Base-by-base conservation (phyloP, 2,113 vertebrate species). In the Pangasianodon hypophthalmus region DNA sequence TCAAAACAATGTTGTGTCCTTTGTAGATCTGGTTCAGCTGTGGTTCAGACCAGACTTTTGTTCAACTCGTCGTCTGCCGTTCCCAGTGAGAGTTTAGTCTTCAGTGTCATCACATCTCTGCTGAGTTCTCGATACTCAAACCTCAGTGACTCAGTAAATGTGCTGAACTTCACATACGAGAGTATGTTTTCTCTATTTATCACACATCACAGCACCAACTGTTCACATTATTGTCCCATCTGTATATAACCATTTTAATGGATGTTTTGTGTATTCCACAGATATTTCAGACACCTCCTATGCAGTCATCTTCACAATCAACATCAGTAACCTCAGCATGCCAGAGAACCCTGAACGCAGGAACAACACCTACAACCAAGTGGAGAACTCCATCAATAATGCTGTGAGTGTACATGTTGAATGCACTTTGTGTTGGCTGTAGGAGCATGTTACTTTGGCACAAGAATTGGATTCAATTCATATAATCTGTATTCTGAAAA, bases 41-140 rank as follows among this genome's bases (percentile, higher is more conserved):
- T 87, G 26, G 62, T 91, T 14, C 41, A n/a, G 6, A 69, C 56
- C 58, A 84, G 4, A 32, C 37, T 91, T 24, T 19, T 21, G 4
- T 91, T 91, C 54, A 89, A 56, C 88, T 87, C 67, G 3, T 91
- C 50, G 19, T 62, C 64, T 84, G 46, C 67, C 16, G n/a, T 84
- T 52, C 90, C 84, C 77, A 87, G 84, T 91, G 84, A 89, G 71
- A 88, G 81, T 84, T 29, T n/a, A 6, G 88, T 84, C 48, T 48
- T 84, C 21, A 71, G 9, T 73, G 62, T 26, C 14, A 56, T 58
- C 41, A 24, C 24, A 52, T 44, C 9, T 56, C 64, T 84, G 13
- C 24, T 88, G 8, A 69, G 4, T 48, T 41, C 60, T 80, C 60
- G 16, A 80, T 18, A 0, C 5, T 6, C 32, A 73, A 58, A 88